Base-by-base conservation (phyloP, 2,888 invertebrate species). In the Tyria jacobaeae region DNA sequence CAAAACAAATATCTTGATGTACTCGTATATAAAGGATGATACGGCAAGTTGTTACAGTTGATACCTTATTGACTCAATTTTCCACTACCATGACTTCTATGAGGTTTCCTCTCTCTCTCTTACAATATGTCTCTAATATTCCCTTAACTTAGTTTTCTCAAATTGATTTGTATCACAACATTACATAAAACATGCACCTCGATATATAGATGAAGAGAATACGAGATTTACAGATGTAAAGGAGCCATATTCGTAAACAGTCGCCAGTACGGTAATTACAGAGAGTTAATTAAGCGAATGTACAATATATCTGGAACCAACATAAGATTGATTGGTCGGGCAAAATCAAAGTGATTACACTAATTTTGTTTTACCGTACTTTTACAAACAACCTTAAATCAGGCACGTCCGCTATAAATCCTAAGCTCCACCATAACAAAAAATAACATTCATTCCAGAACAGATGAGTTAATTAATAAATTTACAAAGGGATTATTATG, bases 381-480 rank as follows among this genome's bases (percentile, higher is more conserved):
- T 44, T 9, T 17, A 24, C 25, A 21, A 17, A 35, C 31, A 12
- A 24, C 57, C 41, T 25, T 60, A 35, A 62, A 61, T 70, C 57
- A 65, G 52, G 52, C 7, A 14, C 25, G 48, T 37, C 6, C 4
- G 48, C 15, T 34, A 17, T 76, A 56, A 73, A 64, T 56, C 47
- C 62, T 55, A 66, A 21, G 7, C 24, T 49, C 50, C 53, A 54
- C 25, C 25, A 60, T 31, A 15, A 64, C 63, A 61, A 59, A 68
- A 37, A 56, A 68, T 64, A 66, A 65, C 12, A 44, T 21, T 21
- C 65, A 70, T 62, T 60, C 5, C 57, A 25, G 15, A 73, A 47
- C 17, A 24, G 6, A n/a, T 62, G 25, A 37, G 34, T 41, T 63
- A 73, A 76, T 73, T 50, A 62, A 54, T 76, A 60, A 62, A 76